These are phyloP conservation scores for Condylura cristata DNA, from an alignment of 2,113 vertebrate species.

Conservation along the genomic window DNA sequence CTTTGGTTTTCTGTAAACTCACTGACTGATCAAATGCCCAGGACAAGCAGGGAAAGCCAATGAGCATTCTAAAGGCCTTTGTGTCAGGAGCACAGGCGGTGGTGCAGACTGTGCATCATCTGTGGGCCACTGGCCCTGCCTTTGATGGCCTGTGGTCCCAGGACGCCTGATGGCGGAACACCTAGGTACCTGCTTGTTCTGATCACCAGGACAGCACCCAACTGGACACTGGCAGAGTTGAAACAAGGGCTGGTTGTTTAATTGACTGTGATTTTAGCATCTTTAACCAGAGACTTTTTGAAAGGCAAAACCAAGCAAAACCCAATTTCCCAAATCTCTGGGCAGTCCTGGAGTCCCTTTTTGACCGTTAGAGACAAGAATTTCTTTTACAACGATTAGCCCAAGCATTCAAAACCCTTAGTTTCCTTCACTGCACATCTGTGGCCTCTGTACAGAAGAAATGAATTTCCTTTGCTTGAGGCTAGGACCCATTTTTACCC, in stretches of 20 bases:
- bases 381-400: neutral
- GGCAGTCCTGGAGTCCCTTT: neutral
- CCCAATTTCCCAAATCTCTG: neutral
- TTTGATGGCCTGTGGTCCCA: neutral
- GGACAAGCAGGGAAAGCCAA: neutral
- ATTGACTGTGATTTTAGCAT: neutral
- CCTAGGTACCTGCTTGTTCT: neutral
- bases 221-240: neutral
- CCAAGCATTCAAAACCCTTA: neutral
- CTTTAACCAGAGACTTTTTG: neutral
- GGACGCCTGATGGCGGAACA: fast-evolving
- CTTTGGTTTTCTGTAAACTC: neutral
- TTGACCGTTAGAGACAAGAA: neutral
- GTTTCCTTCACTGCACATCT: neutral
- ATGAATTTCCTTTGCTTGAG: neutral
- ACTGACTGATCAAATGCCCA: neutral
- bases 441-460: neutral
- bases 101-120: neutral
- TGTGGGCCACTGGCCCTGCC: neutral
- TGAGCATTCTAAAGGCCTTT: neutral
- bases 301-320: conserved; percentile 20
- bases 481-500: neutral
- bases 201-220: neutral
- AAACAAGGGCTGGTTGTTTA: neutral
- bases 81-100: neutral